Conservation (phyloP, 2,888 invertebrate genomes). For the Griposia aprilina region DNA sequence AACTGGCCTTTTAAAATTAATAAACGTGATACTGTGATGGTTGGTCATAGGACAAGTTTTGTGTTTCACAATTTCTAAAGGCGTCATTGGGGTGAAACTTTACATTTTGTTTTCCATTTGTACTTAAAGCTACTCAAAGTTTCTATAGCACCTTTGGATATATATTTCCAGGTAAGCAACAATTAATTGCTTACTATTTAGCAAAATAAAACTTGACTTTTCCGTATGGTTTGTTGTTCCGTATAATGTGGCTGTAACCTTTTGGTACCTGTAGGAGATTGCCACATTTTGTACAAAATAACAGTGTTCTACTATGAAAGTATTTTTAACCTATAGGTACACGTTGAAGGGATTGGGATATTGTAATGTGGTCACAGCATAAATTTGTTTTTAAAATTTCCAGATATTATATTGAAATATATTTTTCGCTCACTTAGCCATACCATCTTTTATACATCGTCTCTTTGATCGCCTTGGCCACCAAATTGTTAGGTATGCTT, state of each 20-base stretch:
- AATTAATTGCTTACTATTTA: neutral
- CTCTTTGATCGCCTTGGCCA: neutral
- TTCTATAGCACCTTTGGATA: neutral
- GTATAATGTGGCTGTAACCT: neutral
- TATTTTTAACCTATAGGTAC: neutral
- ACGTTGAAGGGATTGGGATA: neutral
- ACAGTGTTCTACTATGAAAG: neutral
- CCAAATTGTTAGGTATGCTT: constrained; percentile 3
- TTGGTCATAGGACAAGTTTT: no score
- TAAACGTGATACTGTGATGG: neutral
- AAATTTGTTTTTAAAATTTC: neutral
- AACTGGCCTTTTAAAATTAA: neutral
- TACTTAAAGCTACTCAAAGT: neutral
- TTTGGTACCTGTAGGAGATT: neutral
- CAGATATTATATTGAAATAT: neutral
- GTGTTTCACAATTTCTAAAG: no score
- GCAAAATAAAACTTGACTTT: neutral
- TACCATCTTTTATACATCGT: no score
- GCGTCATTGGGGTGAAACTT: neutral
- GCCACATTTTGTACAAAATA: neutral
- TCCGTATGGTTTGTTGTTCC: neutral
- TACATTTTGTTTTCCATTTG: neutral
- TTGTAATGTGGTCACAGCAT: neutral
- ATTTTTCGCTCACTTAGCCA: neutral
- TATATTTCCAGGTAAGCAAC: neutral